Evolutionary conservation across 2,888 invertebrate species (phyloP).

Genomic region (Pyrochroa serraticornis): DNA sequence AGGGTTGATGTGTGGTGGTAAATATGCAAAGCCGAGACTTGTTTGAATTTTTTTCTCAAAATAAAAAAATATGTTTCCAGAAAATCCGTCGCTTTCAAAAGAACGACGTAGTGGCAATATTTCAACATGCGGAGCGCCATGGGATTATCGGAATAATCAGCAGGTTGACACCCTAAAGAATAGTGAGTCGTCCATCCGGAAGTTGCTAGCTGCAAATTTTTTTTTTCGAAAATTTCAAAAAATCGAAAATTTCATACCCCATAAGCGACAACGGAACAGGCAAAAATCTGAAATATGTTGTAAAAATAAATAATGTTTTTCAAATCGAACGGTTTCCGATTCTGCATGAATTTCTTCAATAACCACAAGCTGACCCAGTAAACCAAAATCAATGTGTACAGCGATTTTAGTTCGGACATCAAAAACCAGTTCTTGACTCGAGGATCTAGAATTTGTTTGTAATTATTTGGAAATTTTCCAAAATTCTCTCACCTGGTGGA

Average conservation of each 20-base stretch:
- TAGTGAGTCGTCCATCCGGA: slow-evolving; percentile 69
- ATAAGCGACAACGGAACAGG: slow-evolving; percentile 70
- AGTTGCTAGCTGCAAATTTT: slow-evolving; percentile 64
- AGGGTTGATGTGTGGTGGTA: slow-evolving; percentile 71
- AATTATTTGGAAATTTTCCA: slow-evolving; percentile 23
- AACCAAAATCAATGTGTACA: too few relatives aligned
- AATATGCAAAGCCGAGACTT: slow-evolving; percentile 71
- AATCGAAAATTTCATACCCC: slow-evolving; percentile 62
- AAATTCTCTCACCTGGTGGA: too few relatives aligned
- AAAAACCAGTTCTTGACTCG: slow-evolving; percentile 11
- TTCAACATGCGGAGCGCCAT: slow-evolving; percentile 63
- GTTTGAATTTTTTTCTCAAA: slow-evolving; percentile 69
- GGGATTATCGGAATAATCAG: slow-evolving; percentile 71
- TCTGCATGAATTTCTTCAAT: slow-evolving; percentile 63
- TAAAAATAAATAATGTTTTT: slow-evolving; percentile 73
- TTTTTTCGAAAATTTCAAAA: slow-evolving; percentile 43
- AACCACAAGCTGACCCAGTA: too few relatives aligned
- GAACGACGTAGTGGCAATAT: slow-evolving; percentile 64
- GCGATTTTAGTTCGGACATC: too few relatives aligned
- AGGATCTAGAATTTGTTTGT: slow-evolving; percentile 4
- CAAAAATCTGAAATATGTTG: slow-evolving; percentile 80
- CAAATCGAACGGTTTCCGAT: slow-evolving; percentile 69
- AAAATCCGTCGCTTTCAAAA: slow-evolving; percentile 71
- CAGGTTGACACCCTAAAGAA: slow-evolving; percentile 70
- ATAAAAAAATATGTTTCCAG: slow-evolving; percentile 73